Conservation (phyloP, 2,797 vertebrate genomes). For the Epinephelus malabaricus region DNA sequence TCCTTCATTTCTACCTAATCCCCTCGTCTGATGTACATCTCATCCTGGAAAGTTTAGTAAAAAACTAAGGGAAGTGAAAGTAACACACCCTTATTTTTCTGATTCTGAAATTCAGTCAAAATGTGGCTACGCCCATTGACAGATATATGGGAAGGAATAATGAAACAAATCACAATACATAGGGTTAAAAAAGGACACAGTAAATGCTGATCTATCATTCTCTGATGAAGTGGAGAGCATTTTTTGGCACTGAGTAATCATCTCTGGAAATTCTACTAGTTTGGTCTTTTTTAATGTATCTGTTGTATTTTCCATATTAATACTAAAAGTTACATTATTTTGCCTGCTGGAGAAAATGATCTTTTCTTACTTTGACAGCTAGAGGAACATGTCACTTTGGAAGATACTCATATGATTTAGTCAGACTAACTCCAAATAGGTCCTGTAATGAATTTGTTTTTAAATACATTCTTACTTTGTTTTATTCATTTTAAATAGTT, state of each 20-base stretch:
- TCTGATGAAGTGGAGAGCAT: neutral
- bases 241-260: neutral
- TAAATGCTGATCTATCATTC: neutral
- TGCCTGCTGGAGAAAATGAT: too few relatives aligned
- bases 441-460: neutral
- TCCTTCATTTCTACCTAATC: neutral
- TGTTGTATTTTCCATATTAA: neutral
- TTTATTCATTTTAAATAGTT: neutral
- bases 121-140: neutral
- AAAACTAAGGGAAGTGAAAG: conserved; percentile 41
- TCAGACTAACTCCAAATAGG: neutral
- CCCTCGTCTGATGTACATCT: neutral
- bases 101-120: neutral
- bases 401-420: neutral
- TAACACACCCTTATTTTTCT: neutral
- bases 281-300: neutral
- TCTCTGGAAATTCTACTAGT: neutral
- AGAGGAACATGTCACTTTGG: neutral
- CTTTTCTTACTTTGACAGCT: neutral
- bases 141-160: neutral
- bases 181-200: neutral
- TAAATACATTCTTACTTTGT: neutral
- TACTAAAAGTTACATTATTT: neutral
- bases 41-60: neutral
- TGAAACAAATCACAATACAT: neutral